Evolutionary conservation across 2,888 invertebrate genomes (phyloP).

Genomic region (Pardosa pseudoannulata): DNA sequence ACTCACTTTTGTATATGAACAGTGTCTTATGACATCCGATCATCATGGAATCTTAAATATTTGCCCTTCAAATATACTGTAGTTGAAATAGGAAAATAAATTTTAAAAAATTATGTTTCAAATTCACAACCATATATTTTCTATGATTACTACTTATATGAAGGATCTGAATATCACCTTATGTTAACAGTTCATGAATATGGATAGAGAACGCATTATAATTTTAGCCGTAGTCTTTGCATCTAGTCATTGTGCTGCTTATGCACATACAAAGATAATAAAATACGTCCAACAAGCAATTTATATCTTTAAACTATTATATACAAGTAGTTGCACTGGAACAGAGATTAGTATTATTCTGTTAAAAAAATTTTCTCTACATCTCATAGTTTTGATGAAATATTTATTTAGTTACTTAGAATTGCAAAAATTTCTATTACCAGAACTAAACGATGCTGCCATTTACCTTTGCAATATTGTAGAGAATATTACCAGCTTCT

Average conservation of each 20-base stretch:
- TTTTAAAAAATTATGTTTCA: too few species aligned
- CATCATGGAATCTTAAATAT: too few species aligned
- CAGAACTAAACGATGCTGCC: background rate
- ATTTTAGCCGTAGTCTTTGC: constrained; percentile 51
- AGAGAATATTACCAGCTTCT: constrained; percentile 23
- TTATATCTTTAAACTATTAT: constrained; percentile 21
- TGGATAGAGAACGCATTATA: constrained; percentile 60
- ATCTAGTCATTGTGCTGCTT: constrained; percentile 60
- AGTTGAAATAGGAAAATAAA: too few species aligned
- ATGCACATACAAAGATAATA: constrained; percentile 19
- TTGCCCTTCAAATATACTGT: too few species aligned
- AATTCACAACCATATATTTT: too few species aligned
- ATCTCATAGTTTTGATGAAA: background rate
- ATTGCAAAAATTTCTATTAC: background rate
- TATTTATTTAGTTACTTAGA: background rate
- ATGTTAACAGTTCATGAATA: background rate
- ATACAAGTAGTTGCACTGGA: constrained; percentile 48
- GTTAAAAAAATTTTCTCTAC: constrained; percentile 37
- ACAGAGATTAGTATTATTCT: constrained; percentile 39
- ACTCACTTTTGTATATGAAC: too few species aligned
- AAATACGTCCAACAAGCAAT: constrained; percentile 1
- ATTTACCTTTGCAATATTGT: background rate
- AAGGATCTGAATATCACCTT: too few species aligned
- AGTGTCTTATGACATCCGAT: too few species aligned
- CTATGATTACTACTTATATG: too few species aligned